phyloP scores from a whole-genome alignment of 1,140 invertebrate genomes.

The Aphidius gifuensis region DNA sequence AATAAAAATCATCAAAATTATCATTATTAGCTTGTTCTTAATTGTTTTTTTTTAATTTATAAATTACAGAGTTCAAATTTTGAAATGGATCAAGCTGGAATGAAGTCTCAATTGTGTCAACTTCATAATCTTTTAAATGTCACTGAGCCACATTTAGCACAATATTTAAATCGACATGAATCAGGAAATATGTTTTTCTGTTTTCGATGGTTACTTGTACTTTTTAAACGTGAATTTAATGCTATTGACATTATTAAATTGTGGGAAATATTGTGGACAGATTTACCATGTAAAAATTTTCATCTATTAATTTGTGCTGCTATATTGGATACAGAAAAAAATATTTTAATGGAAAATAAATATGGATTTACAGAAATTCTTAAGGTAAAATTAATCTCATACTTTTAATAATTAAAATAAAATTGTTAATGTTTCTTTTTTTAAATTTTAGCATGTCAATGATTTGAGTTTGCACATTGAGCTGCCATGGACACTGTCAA shows the following conservation, averaged over 20 bases:
- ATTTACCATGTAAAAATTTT: constrained; percentile 89
- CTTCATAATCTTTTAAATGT: constrained; percentile 79
- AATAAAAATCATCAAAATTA: constrained; percentile 6
- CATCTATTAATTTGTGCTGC: constrained; percentile 88
- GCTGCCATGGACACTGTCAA: constrained; percentile 72
- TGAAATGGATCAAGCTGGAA: constrained; percentile 95
- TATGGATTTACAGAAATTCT: constrained; percentile 96
- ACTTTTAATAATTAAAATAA: not conserved
- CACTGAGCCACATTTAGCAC: constrained; percentile 78
- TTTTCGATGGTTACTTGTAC: constrained; percentile 87
- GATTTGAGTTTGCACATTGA: constrained; percentile 84
- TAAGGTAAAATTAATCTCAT: constrained; percentile 63
- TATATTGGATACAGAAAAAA: constrained; percentile 85
- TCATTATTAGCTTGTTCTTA: not conserved
- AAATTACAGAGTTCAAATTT: constrained; percentile 73
- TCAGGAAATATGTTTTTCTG: constrained; percentile 99
- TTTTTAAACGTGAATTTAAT: constrained; percentile 80
- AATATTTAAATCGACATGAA: constrained; percentile 86
- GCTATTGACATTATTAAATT: constrained; percentile 72
- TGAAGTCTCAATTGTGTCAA: constrained; percentile 89
- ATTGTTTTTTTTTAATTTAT: constrained; percentile 30
- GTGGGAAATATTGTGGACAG: constrained; percentile 88
- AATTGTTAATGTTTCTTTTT: constrained; percentile 6
- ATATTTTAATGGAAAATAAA: constrained; percentile 80
- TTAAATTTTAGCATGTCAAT: constrained; percentile 76